These are phyloP conservation scores for Sebastes schlegelii DNA, from an alignment of 2,113 vertebrate genomes.

Conservation along the genomic window DNA sequence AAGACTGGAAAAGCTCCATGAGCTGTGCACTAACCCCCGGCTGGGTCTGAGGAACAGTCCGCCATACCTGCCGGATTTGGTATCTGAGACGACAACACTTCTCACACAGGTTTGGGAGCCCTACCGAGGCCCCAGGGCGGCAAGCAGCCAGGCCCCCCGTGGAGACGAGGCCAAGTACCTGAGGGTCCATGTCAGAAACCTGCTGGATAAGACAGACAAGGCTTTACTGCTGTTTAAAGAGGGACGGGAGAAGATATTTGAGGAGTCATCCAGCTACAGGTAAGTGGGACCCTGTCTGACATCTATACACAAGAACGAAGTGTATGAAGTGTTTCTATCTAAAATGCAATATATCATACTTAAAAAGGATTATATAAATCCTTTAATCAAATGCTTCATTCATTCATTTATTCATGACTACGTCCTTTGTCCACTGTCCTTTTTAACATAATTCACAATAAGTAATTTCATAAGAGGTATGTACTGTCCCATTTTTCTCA, in stretches of 20 bases:
- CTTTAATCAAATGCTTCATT: neutral
- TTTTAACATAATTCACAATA: neutral
- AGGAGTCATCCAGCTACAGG: conserved; percentile 85
- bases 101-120: conserved; percentile 80
- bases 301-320: neutral
- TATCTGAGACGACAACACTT: conserved; percentile 72
- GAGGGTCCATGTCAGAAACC: conserved; percentile 81
- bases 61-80: conserved; percentile 85
- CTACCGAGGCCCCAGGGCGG: conserved; percentile 39
- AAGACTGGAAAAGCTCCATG: conserved; percentile 79
- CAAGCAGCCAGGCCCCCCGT: neutral
- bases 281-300: conserved; percentile 59
- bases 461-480: neutral
- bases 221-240: conserved; percentile 83
- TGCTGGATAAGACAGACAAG: conserved; percentile 85
- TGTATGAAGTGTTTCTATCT: neutral
- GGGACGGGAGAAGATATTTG: conserved; percentile 84
- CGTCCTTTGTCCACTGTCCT: neutral
- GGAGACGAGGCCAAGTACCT: conserved; percentile 81
- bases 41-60: conserved; percentile 82
- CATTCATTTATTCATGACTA: neutral
- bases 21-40: conserved; percentile 72
- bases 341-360: neutral
- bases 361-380: neutral
- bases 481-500: neutral